Evolutionary conservation across 2,113 vertebrate species (phyloP).

Genomic region (Nesospiza acunhae): DNA sequence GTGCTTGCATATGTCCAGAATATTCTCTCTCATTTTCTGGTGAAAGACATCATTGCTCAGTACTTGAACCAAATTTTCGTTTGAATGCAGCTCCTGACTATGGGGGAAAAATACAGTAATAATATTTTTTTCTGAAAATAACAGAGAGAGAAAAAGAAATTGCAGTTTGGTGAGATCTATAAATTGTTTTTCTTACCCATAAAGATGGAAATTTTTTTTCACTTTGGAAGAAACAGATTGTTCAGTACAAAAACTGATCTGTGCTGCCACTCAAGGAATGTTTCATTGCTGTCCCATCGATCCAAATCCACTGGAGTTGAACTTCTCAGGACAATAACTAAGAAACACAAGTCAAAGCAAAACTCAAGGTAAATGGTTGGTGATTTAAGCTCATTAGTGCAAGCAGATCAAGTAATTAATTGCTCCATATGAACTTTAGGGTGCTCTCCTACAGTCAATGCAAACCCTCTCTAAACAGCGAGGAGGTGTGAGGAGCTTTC

Average conservation of each 20-base stretch:
- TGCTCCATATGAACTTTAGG: not conserved
- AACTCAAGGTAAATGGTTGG: not conserved
- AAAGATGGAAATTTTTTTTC: not conserved
- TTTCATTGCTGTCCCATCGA: not conserved
- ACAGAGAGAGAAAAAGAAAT: not conserved
- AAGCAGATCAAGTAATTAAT: not conserved
- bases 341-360: not conserved
- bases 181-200: not conserved
- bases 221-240: not conserved
- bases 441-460: not conserved
- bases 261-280: not conserved
- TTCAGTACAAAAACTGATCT: not conserved
- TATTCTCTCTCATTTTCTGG: not conserved
- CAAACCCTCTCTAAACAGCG: not conserved
- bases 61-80: not conserved
- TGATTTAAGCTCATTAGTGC: not conserved
- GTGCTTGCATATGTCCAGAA: not conserved
- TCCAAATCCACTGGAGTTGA: not conserved
- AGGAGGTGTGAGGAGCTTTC: not conserved
- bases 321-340: not conserved
- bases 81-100: not conserved
- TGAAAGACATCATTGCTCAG: not conserved
- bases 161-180: not conserved
- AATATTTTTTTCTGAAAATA: not conserved
- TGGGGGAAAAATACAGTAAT: not conserved